phyloP scores from a whole-genome alignment of 2,888 invertebrate species.

The Rhamnusium bicolor region DNA sequence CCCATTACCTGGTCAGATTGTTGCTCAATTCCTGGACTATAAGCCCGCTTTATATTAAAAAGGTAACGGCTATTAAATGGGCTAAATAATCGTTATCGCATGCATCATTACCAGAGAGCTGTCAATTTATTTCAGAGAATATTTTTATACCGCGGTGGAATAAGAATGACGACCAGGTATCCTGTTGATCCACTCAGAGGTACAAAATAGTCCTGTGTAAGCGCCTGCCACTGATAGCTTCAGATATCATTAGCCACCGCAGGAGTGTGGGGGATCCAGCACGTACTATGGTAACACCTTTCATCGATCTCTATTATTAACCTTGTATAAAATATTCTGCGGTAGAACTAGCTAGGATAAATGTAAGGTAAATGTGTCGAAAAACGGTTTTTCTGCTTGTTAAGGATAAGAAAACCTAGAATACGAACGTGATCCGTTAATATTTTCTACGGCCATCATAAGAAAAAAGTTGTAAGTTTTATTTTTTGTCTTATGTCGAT shows the following conservation, averaged over 20 bases:
- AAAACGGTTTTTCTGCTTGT: neutral
- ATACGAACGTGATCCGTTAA: neutral
- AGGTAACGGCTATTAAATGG: neutral
- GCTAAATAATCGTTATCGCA: neutral
- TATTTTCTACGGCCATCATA: neutral
- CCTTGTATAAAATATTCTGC: neutral
- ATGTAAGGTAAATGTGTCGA: neutral
- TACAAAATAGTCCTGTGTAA: neutral
- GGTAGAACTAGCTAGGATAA: no score
- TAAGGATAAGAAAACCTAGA: neutral
- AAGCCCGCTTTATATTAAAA: neutral
- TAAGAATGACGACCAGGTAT: constrained; percentile 1
- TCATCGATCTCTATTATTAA: constrained; percentile 23
- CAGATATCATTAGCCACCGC: constrained; percentile 7
- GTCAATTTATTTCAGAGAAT: neutral
- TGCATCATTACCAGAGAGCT: neutral
- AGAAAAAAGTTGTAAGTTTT: neutral
- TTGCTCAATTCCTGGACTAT: no score
- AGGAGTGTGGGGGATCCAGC: neutral
- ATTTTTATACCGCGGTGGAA: neutral
- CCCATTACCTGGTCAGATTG: no score
- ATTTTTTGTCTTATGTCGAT: neutral
- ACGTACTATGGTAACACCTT: constrained; percentile 13
- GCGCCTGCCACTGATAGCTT: constrained; percentile 7
- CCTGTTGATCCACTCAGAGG: constrained; percentile 11